A percentile compares a stretch with the other conserved stretches of the same genome.
Evolutionary conservation across 1,140 invertebrate genomes (phyloP).

Genomic region (Dendroctonus ponderosae): DNA sequence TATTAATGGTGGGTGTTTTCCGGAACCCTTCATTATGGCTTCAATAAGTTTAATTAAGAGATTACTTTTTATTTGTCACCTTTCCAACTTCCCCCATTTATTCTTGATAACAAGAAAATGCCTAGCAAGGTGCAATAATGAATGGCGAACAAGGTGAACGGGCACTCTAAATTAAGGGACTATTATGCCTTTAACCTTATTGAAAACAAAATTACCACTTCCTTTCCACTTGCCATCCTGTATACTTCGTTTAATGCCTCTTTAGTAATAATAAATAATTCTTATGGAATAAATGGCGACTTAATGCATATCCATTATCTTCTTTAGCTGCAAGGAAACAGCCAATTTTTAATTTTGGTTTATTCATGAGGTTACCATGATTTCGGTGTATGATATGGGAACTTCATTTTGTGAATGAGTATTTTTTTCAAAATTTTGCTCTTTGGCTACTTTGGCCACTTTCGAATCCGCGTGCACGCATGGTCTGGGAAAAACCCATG

Average conservation of each 20-base stretch:
- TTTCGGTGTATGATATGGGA: too few relatives aligned
- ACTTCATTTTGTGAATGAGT: too few relatives aligned
- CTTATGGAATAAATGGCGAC: conserved; percentile 6
- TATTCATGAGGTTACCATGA: neutral
- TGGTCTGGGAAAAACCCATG: too few relatives aligned
- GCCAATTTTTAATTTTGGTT: conserved; percentile 2
- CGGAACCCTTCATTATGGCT: too few relatives aligned
- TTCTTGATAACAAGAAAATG: conserved; percentile 8
- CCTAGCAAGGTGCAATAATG: neutral
- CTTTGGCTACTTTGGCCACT: too few relatives aligned
- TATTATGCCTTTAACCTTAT: conserved; percentile 2
- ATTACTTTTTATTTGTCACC: too few relatives aligned
- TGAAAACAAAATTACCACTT: conserved; percentile 7
- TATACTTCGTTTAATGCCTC: neutral
- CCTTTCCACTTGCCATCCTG: neutral
- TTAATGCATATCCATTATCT: conserved; percentile 12
- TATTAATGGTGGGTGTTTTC: too few relatives aligned
- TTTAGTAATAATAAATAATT: conserved; percentile 14
- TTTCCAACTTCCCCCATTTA: neutral
- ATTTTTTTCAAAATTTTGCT: too few relatives aligned
- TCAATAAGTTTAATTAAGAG: too few relatives aligned
- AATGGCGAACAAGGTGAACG: neutral
- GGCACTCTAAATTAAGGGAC: neutral
- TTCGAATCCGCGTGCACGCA: too few relatives aligned
- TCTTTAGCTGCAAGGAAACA: conserved; percentile 5